Evolutionary conservation across 2,888 invertebrate genomes (phyloP), one percentile per base, ranked within the genome.

Genomic region (Toxonevra muliebris): DNA sequence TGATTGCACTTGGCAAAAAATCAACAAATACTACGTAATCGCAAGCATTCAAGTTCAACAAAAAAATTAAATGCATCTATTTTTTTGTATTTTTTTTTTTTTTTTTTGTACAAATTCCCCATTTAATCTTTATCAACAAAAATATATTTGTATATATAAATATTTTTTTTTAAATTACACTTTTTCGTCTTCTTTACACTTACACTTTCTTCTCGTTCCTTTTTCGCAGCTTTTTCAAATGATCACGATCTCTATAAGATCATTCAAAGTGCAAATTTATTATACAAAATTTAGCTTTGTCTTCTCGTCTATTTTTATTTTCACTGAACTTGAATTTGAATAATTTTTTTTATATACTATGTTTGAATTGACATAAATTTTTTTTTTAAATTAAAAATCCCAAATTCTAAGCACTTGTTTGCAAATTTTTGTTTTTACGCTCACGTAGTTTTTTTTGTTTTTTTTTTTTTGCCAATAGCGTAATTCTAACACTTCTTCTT

Each of bases 171-270:
- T 30, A 15, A 30, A 41, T 62, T 41, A 12, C 13, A 41, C 13
- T 42, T 54, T 62, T 40, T 42, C 41, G 9, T n/a, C 15, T 53
- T 54, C 20, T 43, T 1, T 68, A 71, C 78, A 77, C 79, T 78
- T 79, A 77, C 77, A 78, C 77, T 79, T 77, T 78, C 73, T 69
- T 72, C 65, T 70, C 12, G 9, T 43, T 43, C 12, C 12, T 43
- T 11, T 48, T 73, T 69, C 41, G 20, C 61, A 59, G 53, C 41
- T n/a, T 30, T 30, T 4, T 30, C 7, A 30, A 30, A 30, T 30
- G 30, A 30, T 30, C 7, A 30, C 30, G 42, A 41, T 20, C 50
- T n/a, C 50, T 61, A 30, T 30, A 30, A 30, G 30, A 30, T 30
- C 30, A 30, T 4, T 30, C 30, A 30, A 30, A 30, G 30, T 30